Evolutionary conservation across 1,140 invertebrate genomes (phyloP).

Genomic region (Propsilocerus akamusi): DNA sequence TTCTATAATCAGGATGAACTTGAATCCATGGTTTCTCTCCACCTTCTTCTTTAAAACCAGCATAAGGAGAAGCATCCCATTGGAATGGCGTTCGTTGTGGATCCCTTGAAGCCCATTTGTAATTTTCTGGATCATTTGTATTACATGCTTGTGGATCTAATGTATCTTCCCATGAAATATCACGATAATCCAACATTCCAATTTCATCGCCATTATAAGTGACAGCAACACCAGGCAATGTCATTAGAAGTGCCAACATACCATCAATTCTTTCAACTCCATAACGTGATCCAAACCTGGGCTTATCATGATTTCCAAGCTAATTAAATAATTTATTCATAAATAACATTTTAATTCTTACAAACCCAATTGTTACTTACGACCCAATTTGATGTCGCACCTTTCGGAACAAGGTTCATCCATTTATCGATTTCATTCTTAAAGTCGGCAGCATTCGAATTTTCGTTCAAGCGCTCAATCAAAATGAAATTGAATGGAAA

Average conservation of each 20-base stretch:
- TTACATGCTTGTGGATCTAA: slow-evolving; percentile 27
- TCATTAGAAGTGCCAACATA: slow-evolving; percentile 43
- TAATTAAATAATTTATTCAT: slow-evolving; percentile 14
- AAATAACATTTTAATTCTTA: not conserved
- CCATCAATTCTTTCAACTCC: slow-evolving; percentile 38
- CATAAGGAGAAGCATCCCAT: slow-evolving; percentile 35
- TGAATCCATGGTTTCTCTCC: slow-evolving; percentile 38
- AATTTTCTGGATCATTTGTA: slow-evolving; percentile 25
- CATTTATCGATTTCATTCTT: slow-evolving; percentile 25
- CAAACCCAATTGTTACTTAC: slow-evolving; percentile 22
- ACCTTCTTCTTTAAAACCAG: slow-evolving; percentile 31
- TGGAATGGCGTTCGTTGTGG: slow-evolving; percentile 46
- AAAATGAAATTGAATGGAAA: slow-evolving; percentile 39
- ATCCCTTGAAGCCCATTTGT: slow-evolving; percentile 31
- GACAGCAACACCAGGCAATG: slow-evolving; percentile 50
- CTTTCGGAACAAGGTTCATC: slow-evolving; percentile 25
- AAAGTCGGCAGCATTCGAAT: slow-evolving; percentile 23
- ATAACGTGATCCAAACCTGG: slow-evolving; percentile 35
- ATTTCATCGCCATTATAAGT: slow-evolving; percentile 63
- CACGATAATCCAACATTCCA: slow-evolving; percentile 39
- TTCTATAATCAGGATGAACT: slow-evolving; percentile 26
- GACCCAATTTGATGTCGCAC: slow-evolving; percentile 34
- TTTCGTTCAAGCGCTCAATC: slow-evolving; percentile 23
- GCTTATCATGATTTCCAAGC: slow-evolving; percentile 51
- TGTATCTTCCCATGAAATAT: slow-evolving; percentile 25